phyloP scores from a whole-genome alignment of 2,113 vertebrate species.

The Pampusana beccarii region DNA sequence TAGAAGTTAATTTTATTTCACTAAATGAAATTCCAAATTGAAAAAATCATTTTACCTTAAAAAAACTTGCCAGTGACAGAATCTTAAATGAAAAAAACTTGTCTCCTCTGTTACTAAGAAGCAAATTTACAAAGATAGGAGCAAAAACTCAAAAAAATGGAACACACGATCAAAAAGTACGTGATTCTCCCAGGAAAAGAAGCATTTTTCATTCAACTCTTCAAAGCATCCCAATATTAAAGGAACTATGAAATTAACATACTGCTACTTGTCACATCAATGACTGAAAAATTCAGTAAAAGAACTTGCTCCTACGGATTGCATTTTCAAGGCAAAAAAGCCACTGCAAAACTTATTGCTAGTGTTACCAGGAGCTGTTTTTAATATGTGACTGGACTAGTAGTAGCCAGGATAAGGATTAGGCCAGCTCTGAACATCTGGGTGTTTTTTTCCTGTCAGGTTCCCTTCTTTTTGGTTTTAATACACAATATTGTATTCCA shows the following conservation, averaged over 20 bases:
- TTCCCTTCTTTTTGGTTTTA: not conserved
- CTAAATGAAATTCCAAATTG: not conserved
- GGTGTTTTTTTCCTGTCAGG: accelerated
- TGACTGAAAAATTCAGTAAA: not conserved
- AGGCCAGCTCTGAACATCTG: not conserved
- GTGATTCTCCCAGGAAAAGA: not conserved
- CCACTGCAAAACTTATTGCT: not conserved
- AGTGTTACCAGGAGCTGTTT: not conserved
- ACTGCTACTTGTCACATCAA: not conserved
- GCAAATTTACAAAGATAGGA: not conserved
- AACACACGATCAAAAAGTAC: not conserved
- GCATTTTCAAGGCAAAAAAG: not conserved
- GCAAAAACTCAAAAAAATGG: not conserved
- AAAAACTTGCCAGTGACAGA: not conserved
- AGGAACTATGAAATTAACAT: not conserved
- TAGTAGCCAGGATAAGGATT: not conserved
- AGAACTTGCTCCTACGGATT: not conserved
- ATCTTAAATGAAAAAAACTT: not conserved
- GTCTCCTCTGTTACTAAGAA: not conserved
- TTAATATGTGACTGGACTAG: not conserved
- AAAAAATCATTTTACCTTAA: not conserved
- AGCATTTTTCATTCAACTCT: not conserved
- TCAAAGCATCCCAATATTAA: not conserved
- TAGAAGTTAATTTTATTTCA: not conserved
- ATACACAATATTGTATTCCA: not conserved